Percentiles rank a stretch among this genome's conserved stretches.
These are phyloP conservation scores for Heliopora coerulea DNA, from an alignment of 92 coral and sea anemone species.

Conservation along the genomic window DNA sequence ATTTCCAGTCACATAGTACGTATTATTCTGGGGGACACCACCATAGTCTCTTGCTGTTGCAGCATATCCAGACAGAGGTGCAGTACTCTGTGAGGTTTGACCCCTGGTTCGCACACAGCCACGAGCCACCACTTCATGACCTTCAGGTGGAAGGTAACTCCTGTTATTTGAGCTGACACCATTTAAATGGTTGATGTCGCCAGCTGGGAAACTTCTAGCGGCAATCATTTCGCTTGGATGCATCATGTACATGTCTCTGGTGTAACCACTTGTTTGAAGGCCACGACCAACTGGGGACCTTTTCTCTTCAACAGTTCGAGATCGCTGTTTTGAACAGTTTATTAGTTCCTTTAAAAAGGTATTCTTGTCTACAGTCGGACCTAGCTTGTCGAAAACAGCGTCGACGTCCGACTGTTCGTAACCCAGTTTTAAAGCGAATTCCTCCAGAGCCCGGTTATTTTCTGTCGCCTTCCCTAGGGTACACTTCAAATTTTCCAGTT, in stretches of 20 bases:
- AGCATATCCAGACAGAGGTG: not conserved
- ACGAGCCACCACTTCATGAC: not conserved
- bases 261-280: not conserved
- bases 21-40: not conserved
- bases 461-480: slow-evolving; percentile 7
- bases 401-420: slow-evolving; percentile 77
- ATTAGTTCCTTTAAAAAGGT: slow-evolving; percentile 86
- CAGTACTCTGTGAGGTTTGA: not conserved
- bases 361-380: slow-evolving; percentile 76
- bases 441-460: slow-evolving; percentile 71
- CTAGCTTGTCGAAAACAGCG: slow-evolving; percentile 79
- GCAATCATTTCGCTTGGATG: slow-evolving; percentile 3
- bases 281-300: not conserved
- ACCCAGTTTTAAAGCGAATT: slow-evolving; percentile 89
- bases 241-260: not conserved
- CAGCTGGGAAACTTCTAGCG: not conserved
- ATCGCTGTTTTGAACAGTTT: slow-evolving; percentile 42
- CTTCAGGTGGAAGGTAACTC: not conserved
- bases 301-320: not conserved
- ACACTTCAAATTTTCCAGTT: slow-evolving; percentile 14
- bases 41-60: not conserved
- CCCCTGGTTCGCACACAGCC: not conserved
- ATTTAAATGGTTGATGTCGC: not conserved
- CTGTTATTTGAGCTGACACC: not conserved
- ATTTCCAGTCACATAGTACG: slow-evolving; percentile 19